These are phyloP conservation scores for Bombyx mori DNA, from an alignment of 1,140 invertebrate genomes.

Conservation along the genomic window ASM3026992v2 NC_085115.1:11708001-11708500, in stretches of 20 bases:
- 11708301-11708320: conserved; percentile 95
- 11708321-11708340: conserved; percentile 98
- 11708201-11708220: conserved; percentile 88
- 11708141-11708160: conserved; percentile 93
- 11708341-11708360: conserved; percentile 94
- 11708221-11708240: conserved; percentile 94
- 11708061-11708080: conserved; percentile 90
- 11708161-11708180: conserved; percentile 98
- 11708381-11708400: conserved; percentile 96
- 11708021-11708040: conserved; percentile 98
- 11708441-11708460: conserved; percentile 94
- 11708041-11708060: conserved; percentile 98
- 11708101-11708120: conserved; percentile 89
- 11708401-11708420: conserved; percentile 93
- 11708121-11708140: conserved; percentile 97
- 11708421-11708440: conserved; percentile 87
- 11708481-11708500: conserved; percentile 93
- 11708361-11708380: conserved; percentile 97
- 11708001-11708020: conserved; percentile 96
- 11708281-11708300: conserved; percentile 95
- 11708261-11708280: conserved; percentile 90
- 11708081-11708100: conserved; percentile 88
- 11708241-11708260: conserved; percentile 94
- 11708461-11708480: conserved; percentile 97
- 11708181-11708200: conserved; percentile 96